These are phyloP conservation scores for Tenthredo distinguenda DNA, from an alignment of 2,888 invertebrate species.

Conservation along the genomic window DNA sequence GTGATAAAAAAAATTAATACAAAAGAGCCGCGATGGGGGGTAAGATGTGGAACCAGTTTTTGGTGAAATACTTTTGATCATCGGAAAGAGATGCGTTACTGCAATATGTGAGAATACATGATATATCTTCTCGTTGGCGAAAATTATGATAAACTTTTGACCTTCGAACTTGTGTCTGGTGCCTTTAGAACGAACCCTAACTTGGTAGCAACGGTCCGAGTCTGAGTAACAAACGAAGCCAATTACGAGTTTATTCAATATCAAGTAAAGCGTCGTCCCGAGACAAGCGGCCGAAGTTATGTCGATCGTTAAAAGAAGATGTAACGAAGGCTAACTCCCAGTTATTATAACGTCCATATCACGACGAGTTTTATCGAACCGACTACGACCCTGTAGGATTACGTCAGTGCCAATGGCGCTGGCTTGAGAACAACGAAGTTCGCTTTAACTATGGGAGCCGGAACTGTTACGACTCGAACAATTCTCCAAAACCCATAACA, in stretches of 20 bases:
- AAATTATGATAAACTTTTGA: neutral
- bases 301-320: conserved; percentile 48
- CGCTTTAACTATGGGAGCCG: neutral
- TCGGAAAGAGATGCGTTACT: neutral
- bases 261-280: conserved; percentile 30
- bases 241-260: conserved; percentile 37
- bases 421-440: conserved; percentile 33
- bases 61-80: neutral
- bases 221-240: conserved; percentile 39
- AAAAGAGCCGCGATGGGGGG: neutral
- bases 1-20: neutral
- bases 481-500: conserved; percentile 1
- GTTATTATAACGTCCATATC: conserved; percentile 31
- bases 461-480: conserved; percentile 7
- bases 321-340: conserved; percentile 21
- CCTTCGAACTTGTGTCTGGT: neutral
- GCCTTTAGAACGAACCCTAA: neutral
- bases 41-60: neutral
- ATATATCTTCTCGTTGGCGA: neutral
- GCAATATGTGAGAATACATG: neutral
- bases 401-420: conserved; percentile 5
- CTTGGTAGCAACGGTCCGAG: neutral
- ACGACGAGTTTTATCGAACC: conserved; percentile 38
- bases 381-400: neutral
- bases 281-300: conserved; percentile 29